A percentile compares a stretch with the other conserved stretches of the same genome.
Evolutionary conservation across 2,113 vertebrate genomes (phyloP).

Genomic region (Rhineura floridana): DNA sequence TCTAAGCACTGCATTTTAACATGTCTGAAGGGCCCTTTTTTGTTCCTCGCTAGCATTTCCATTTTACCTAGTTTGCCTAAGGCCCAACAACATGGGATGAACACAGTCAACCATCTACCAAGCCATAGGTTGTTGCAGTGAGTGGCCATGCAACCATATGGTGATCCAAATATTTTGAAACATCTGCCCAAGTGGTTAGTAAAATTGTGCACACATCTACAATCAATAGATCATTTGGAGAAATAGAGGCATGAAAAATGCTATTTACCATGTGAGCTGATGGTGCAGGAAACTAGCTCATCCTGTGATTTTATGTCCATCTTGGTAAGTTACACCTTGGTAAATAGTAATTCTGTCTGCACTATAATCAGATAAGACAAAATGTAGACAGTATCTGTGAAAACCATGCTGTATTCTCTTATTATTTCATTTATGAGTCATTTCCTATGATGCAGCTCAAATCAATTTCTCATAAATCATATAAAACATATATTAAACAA

Average conservation of each 20-base stretch:
- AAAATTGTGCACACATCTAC: neutral
- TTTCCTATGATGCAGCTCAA: too few relatives aligned
- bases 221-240: neutral
- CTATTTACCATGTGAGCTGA: neutral
- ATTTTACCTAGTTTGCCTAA: neutral
- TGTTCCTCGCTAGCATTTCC: neutral
- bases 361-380: rapidly evolving
- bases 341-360: rapidly evolving
- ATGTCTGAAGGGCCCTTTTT: neutral
- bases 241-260: neutral
- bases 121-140: neutral
- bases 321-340: neutral
- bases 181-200: neutral
- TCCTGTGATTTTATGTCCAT: neutral
- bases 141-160: neutral
- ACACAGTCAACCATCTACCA: neutral
- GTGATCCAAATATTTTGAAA: neutral
- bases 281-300: neutral
- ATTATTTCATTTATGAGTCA: too few relatives aligned
- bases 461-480: too few relatives aligned
- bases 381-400: neutral
- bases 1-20: neutral
- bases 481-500: too few relatives aligned
- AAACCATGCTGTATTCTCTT: neutral
- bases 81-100: neutral